These are phyloP conservation scores for Desoria tigrina DNA, from an alignment of 2,888 invertebrate species.

Conservation along the genomic window DNA sequence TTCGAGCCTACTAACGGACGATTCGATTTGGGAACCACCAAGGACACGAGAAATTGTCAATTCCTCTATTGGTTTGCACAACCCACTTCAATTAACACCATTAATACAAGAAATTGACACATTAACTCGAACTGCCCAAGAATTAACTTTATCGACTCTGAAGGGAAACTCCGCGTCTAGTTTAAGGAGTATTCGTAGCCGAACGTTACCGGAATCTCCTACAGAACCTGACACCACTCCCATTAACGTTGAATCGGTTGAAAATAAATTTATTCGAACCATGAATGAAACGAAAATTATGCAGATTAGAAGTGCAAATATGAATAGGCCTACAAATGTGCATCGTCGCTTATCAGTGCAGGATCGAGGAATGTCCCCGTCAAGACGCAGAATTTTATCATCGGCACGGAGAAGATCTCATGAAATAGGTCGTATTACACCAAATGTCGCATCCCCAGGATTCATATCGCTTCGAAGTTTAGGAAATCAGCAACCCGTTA, in stretches of 20 bases:
- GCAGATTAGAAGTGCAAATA: constrained; percentile 26
- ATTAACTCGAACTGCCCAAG: constrained; percentile 38
- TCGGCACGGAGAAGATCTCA: constrained; percentile 33
- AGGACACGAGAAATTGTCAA: neutral
- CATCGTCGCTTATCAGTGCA: constrained; percentile 41
- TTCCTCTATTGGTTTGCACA: too few species aligned
- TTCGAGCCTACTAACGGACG: neutral
- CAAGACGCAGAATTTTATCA: constrained; percentile 29
- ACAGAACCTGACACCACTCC: constrained; percentile 18
- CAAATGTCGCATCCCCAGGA: constrained; percentile 25
- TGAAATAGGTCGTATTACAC: constrained; percentile 28
- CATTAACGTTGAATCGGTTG: constrained; percentile 23
- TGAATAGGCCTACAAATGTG: too few species aligned
- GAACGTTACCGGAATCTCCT: constrained; percentile 18
- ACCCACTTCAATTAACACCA: constrained; percentile 38
- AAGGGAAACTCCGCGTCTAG: constrained; percentile 9
- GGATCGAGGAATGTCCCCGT: constrained; percentile 36
- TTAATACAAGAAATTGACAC: constrained; percentile 46
- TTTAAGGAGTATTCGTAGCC: neutral
- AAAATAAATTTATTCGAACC: constrained; percentile 33
- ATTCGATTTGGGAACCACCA: neutral
- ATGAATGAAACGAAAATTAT: constrained; percentile 39
- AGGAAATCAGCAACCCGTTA: constrained; percentile 10
- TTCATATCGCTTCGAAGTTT: constrained; percentile 33
- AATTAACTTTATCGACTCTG: constrained; percentile 25